phyloP scores from a whole-genome alignment of 2,113 vertebrate genomes.

The Cinclus cinclus region DNA sequence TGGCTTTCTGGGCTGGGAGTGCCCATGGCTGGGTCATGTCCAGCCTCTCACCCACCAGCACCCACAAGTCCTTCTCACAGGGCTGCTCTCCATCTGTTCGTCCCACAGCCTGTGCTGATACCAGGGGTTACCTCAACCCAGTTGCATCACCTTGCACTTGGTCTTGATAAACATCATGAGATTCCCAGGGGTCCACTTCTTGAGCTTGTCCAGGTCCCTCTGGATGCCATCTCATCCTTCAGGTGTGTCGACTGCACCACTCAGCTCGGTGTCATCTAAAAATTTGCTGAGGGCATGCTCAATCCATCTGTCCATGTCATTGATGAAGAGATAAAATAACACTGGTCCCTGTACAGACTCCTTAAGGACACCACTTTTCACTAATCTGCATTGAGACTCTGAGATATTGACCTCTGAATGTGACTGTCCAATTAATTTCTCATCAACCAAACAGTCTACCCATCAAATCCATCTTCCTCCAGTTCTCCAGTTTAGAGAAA shows the following conservation, averaged over 20 bases:
- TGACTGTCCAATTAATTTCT: background rate
- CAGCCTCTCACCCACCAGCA: background rate
- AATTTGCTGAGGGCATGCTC: background rate
- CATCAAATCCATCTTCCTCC: background rate
- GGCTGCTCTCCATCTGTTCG: background rate
- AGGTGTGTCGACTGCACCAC: background rate
- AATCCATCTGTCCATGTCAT: background rate
- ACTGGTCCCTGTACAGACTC: background rate
- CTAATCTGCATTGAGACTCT: background rate
- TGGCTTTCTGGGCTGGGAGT: background rate
- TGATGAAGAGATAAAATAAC: background rate
- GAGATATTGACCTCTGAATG: background rate
- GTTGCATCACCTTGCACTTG: background rate
- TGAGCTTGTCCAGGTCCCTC: background rate
- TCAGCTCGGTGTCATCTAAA: background rate
- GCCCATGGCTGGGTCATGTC: background rate
- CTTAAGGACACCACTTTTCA: background rate
- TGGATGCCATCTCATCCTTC: background rate
- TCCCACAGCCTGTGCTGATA: accelerated
- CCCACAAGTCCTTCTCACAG: background rate
- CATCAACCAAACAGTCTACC: accelerated
- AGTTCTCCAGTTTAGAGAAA: background rate
- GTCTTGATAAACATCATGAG: background rate
- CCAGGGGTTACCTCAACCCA: accelerated
- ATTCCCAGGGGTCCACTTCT: background rate